These are phyloP conservation scores for Anniella stebbinsi DNA, from an alignment of 2,797 vertebrate genomes.

Conservation along the genomic window DNA sequence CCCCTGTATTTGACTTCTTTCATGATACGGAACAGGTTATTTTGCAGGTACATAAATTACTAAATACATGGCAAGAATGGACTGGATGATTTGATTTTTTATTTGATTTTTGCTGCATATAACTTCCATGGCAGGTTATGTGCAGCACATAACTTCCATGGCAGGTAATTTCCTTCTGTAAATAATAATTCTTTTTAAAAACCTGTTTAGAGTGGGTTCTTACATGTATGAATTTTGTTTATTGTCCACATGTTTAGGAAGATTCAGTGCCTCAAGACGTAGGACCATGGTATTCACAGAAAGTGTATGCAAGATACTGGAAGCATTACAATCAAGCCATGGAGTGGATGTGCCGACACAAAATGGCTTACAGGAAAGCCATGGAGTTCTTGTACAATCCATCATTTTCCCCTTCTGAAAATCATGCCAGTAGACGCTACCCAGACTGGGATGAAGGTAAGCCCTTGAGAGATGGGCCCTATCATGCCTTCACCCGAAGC, in stretches of 20 bases:
- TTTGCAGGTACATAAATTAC: neutral
- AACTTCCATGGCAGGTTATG: too few species aligned
- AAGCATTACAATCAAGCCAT: conserved; percentile 91
- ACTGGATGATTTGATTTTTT: neutral
- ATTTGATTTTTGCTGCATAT: too few species aligned
- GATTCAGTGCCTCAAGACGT: conserved; percentile 49
- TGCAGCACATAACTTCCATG: too few species aligned
- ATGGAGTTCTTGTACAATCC: conserved; percentile 78
- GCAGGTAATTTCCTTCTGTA: neutral
- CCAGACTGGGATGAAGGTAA: conserved; percentile 70
- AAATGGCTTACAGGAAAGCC: conserved; percentile 86
- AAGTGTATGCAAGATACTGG: conserved; percentile 89
- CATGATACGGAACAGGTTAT: too few species aligned
- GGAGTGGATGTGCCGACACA: conserved; percentile 89
- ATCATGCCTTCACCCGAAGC: neutral
- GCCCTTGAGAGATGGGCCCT: neutral
- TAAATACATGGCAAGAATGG: neutral
- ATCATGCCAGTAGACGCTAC: conserved; percentile 58
- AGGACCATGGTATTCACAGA: conserved; percentile 83
- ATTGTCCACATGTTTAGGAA: conserved; percentile 56
- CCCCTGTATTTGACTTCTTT: neutral
- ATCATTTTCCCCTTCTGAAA: conserved; percentile 33
- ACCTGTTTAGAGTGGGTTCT: neutral
- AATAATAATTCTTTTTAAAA: neutral
- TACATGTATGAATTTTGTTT: neutral